Evolutionary conservation across 30 jellyfish, hydroid and myxozoan species (phyloP).

Genomic region (Cassiopea andromeda): DNA sequence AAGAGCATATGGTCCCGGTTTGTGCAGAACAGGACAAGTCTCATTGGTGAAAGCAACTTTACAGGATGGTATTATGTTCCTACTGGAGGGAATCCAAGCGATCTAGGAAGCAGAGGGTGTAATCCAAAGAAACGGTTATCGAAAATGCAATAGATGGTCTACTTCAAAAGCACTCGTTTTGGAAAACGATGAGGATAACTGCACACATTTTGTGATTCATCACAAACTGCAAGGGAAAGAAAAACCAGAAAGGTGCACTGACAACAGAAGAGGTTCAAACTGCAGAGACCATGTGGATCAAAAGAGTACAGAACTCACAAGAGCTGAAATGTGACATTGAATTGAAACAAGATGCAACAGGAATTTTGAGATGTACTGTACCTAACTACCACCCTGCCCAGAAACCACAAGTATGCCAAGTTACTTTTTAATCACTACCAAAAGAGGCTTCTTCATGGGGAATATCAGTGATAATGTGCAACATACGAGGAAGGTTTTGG

Average conservation of each 20-base stretch:
- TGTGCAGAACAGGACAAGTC: constrained; percentile 28
- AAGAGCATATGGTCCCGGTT: constrained; percentile 29
- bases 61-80: constrained; percentile 52
- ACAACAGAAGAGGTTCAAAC: constrained; percentile 52
- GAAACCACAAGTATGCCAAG: constrained; percentile 47
- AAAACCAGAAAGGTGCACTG: constrained; percentile 27
- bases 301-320: constrained; percentile 56
- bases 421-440: constrained; percentile 51
- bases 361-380: constrained; percentile 66
- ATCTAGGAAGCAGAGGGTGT: constrained; percentile 25
- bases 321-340: constrained; percentile 39
- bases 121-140: background rate
- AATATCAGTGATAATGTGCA: constrained; percentile 66
- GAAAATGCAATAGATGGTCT: background rate
- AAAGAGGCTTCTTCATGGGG: constrained; percentile 63
- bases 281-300: constrained; percentile 55
- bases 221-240: constrained; percentile 54
- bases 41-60: background rate
- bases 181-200: constrained; percentile 11
- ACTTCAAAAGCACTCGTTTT: background rate
- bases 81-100: constrained; percentile 46
- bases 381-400: constrained; percentile 70
- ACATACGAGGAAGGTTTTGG: constrained; percentile 43
- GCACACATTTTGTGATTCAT: constrained; percentile 55
- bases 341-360: constrained; percentile 42